Conservation (phyloP, 1,140 invertebrate genomes). For the Brachionus koreanus region DNA sequence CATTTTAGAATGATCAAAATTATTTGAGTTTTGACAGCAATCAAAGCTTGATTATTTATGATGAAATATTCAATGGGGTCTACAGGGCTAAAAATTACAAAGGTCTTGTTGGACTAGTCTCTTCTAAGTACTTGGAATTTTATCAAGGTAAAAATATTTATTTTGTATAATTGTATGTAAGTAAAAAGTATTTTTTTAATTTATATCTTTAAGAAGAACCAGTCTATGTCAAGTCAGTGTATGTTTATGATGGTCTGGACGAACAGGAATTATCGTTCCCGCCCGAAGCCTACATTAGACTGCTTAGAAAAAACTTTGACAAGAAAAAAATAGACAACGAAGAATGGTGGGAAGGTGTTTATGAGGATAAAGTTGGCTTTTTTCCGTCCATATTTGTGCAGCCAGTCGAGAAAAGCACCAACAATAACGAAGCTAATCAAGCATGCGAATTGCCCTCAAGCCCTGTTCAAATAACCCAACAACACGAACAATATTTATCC, state of each 20-base stretch:
- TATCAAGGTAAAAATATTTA: constrained; percentile 1
- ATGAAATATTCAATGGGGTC: constrained; percentile 8
- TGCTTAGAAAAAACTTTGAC: not conserved
- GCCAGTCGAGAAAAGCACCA: not conserved
- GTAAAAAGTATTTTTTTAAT: not conserved
- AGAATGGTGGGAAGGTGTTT: constrained; percentile 44
- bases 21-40: not conserved
- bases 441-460: not conserved
- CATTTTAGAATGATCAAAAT: not conserved
- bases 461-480: not conserved
- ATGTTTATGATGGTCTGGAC: constrained; percentile 24
- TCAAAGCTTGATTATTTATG: constrained; percentile 28
- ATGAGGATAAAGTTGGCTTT: constrained; percentile 33
- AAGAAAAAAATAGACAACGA: constrained; percentile 29
- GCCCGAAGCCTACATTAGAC: constrained; percentile 2
- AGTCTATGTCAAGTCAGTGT: constrained; percentile 37
- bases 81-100: not conserved
- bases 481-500: not conserved
- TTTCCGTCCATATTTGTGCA: constrained; percentile 37
- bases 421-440: not conserved
- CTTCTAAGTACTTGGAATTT: not conserved
- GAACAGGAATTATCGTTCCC: constrained; percentile 32
- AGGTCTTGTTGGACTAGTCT: constrained; percentile 1
- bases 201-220: not conserved
- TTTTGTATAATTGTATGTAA: not conserved